Evolutionary conservation across 2,888 invertebrate genomes (phyloP).

Genomic region (Furcula furcula): DNA sequence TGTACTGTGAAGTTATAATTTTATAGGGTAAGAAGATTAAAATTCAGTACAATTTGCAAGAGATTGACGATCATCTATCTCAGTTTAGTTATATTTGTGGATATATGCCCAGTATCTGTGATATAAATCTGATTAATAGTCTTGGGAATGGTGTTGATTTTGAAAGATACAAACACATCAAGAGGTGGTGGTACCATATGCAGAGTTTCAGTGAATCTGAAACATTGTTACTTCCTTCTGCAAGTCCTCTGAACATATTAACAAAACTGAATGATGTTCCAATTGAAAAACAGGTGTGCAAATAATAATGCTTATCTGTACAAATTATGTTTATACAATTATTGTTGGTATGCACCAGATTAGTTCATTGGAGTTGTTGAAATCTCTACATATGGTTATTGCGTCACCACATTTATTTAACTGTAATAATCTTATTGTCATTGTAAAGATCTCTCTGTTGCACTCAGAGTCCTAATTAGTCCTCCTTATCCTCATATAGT

Average conservation of each 20-base stretch:
- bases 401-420: constrained; percentile 49
- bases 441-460: neutral
- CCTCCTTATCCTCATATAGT: too few relatives aligned
- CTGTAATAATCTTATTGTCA: too few relatives aligned
- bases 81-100: constrained; percentile 81
- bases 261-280: constrained; percentile 35
- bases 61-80: constrained; percentile 69
- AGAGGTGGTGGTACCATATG: constrained; percentile 84
- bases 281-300: constrained; percentile 58
- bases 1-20: constrained; percentile 27
- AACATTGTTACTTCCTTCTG: constrained; percentile 61
- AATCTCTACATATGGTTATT: constrained; percentile 65
- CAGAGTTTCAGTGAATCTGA: constrained; percentile 80
- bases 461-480: too few relatives aligned
- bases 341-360: neutral
- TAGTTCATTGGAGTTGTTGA: constrained; percentile 5
- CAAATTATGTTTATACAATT: neutral
- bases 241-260: constrained; percentile 40
- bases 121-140: constrained; percentile 61
- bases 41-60: constrained; percentile 46
- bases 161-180: constrained; percentile 68
- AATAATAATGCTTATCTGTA: constrained; percentile 11
- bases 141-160: constrained; percentile 53
- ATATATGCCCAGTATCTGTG: constrained; percentile 77
- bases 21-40: constrained; percentile 55